Base-by-base conservation (phyloP, 2,113 vertebrate species). In the Panthera leo region DNA sequence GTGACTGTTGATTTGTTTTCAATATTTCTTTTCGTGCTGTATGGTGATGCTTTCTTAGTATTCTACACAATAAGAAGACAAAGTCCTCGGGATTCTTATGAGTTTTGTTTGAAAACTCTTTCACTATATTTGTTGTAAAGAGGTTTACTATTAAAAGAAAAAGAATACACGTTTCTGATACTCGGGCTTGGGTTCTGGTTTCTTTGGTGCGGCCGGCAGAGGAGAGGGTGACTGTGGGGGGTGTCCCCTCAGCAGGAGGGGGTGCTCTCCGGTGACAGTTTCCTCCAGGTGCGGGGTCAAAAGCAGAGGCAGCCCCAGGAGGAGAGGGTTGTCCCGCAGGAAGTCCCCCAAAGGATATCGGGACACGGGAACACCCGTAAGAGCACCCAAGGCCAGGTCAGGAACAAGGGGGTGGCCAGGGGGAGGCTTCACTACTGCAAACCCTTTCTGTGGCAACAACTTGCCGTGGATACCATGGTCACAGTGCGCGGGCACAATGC, bases 111-210 rank as follows among this genome's bases (percentile, higher is more conserved):
- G 98, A 98, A 98, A 98, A 98, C 98, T 99, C 99, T 98, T 98
- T 99, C 98, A 98, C 98, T 99, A 99, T 99, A 99, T 99, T 99
- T 99, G 99, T 99, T 99, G 99, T 99, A 99, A 99, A 99, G 98
- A 99, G 98, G 98, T 99, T 99, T 99, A 99, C 98, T 99, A 99
- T 99, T 99, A 99, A 99, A 99, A 99, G 97, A 98, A 98, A 98
- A 98, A 98, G 98, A 98, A 97, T 94, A 98, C 98, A 98, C 89
- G 96, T 98, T 99, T 98, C 98, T 99, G 98, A 99, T 98, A 98
- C 93, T 98, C 98, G 1, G 97, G 94, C 91, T 63, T 96, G 96
- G 95, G 86, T 83, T 97, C 94, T 95, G 97, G 82, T 97, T 98
- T 98, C 82, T 97, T 97, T 39, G 95, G 90, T 70, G 96, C 84